Evolutionary conservation across 2,888 invertebrate genomes (phyloP), one percentile per base, ranked within the genome.

Genomic region (Cataglyphis rosenhaueri): DNA sequence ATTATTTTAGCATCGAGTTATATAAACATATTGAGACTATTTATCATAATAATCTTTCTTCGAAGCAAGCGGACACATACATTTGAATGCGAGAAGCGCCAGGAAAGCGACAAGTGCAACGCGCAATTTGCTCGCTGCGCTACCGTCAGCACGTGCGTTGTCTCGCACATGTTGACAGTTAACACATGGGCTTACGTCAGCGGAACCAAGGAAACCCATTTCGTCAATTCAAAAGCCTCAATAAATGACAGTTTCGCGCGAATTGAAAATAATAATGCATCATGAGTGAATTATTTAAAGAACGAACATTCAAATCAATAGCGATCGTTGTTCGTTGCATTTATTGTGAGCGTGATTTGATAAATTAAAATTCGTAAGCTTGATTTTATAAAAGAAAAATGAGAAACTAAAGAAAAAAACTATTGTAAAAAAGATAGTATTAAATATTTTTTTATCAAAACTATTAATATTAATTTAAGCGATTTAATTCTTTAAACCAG

Each of bases 121-220:
- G 82, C 55, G 83, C 86, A 48, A 82, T 70, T 35, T 81, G 74
- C 25, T 83, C 82, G 73, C 44, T 61, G 18, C 59, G 62, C 75
- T 82, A 88, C 86, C 84, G 84, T 25, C 25, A 25, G 25, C 25
- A 25, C 25, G 25, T 25, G 25, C 73, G 48, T 6, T 66, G 41
- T 48, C 59, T 84, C 68, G 38, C 52, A 85, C 73, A 88, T 86
- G 88, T 79, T 48, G 81, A 21, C 70, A 82, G 88, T 88, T 86
- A 88, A 88, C 88, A 83, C 15, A 44, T 74, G 55, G 52, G 66
- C 81, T 88, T 85, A 83, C 85, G 85, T 88, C 85, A 85, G 8
- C 48, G 25, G 35, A 25, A 25, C 25, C 61, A 21, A 29, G 81
- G 75, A 82, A 86, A 88, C 83, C 76, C 68, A 84, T 85, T 82